Evolutionary conservation across 2,888 invertebrate genomes (phyloP).

Genomic region (Cheilosia vulpina): DNA sequence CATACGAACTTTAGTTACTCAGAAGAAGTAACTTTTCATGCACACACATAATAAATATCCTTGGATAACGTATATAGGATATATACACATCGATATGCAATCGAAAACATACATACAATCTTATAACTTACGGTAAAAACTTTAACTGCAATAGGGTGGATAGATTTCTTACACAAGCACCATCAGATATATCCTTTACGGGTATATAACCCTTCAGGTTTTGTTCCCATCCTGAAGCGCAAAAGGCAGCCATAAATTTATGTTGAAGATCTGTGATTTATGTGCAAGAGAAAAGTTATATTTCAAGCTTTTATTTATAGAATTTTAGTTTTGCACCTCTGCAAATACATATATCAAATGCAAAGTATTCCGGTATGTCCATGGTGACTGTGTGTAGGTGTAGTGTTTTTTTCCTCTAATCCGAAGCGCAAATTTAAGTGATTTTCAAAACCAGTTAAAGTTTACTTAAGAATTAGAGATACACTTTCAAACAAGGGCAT

Average conservation of each 20-base stretch:
- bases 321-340: constrained; percentile 73
- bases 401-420: not conserved
- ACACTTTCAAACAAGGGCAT: not conserved
- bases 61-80: constrained; percentile 22
- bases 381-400: not conserved
- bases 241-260: constrained; percentile 82
- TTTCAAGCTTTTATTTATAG: constrained; percentile 77
- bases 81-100: constrained; percentile 70
- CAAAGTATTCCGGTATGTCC: not conserved
- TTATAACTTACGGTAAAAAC: constrained; percentile 55
- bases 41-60: not conserved
- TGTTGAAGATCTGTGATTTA: constrained; percentile 83
- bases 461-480: not conserved
- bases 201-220: constrained; percentile 56
- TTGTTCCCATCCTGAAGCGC: constrained; percentile 51
- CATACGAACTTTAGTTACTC: constrained; percentile 56
- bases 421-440: not conserved
- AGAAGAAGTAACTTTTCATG: constrained; percentile 33
- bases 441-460: not conserved
- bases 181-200: constrained; percentile 20
- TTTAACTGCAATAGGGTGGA: constrained; percentile 59
- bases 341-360: constrained; percentile 31
- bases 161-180: constrained; percentile 31
- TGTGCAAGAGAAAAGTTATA: constrained; percentile 79
- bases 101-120: constrained; percentile 53